A percentile compares a stretch with the other conserved stretches of the same genome.
Conservation (phyloP, 2,797 vertebrate genomes). For the Phrynocephalus guinanensis region DNA sequence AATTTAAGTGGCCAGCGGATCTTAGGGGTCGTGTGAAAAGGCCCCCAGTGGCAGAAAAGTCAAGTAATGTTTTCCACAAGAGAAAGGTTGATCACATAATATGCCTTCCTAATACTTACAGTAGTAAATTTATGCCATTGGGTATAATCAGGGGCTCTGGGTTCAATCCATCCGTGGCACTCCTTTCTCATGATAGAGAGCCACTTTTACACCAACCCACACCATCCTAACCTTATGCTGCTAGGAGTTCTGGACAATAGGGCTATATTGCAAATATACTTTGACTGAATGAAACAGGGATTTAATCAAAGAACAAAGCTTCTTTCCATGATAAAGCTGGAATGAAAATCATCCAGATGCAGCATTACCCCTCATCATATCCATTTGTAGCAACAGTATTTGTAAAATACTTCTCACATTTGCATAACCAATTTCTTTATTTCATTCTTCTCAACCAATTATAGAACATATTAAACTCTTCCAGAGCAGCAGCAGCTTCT, state of each 20-base stretch:
- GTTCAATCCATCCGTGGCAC: neutral
- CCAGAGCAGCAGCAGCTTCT: neutral
- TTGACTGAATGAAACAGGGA: neutral
- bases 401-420: slow-evolving; percentile 2
- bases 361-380: neutral
- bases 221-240: neutral
- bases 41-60: no score
- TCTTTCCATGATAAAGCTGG: slow-evolving; percentile 2
- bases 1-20: no score
- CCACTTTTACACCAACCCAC: neutral
- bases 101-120: neutral
- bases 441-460: slow-evolving; percentile 14
- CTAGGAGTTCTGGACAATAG: neutral
- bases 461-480: slow-evolving; percentile 20
- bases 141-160: neutral
- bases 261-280: neutral
- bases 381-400: neutral
- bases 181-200: neutral
- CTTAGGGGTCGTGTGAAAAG: no score
- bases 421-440: neutral
- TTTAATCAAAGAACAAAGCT: neutral
- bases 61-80: no score
- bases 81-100: no score
- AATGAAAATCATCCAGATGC: slow-evolving; percentile 15
- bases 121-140: neutral